These are phyloP conservation scores for Lerema accius DNA, from an alignment of 1,140 invertebrate species.

Conservation along the genomic window DNA sequence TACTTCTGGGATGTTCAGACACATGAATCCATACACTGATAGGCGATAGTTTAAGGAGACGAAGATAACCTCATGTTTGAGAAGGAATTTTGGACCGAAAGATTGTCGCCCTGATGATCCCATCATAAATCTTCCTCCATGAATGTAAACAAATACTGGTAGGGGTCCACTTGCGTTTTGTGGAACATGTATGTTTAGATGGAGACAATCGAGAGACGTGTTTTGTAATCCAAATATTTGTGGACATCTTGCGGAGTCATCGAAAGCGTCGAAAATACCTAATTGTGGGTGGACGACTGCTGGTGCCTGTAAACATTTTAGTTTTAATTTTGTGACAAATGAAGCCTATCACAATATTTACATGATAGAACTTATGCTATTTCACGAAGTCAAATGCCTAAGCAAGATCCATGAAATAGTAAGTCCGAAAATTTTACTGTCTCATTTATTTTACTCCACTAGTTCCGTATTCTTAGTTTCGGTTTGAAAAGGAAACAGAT, in stretches of 20 bases:
- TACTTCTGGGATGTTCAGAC: slow-evolving; percentile 78
- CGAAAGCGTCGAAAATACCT: slow-evolving; percentile 23
- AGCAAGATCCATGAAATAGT: too few relatives aligned
- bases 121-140: slow-evolving; percentile 85
- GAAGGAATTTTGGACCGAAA: slow-evolving; percentile 81
- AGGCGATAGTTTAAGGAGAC: slow-evolving; percentile 87
- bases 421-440: too few relatives aligned
- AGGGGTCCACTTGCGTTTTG: too few relatives aligned
- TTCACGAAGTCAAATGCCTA: too few relatives aligned
- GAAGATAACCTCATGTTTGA: slow-evolving; percentile 85
- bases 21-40: slow-evolving; percentile 80
- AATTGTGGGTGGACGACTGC: slow-evolving; percentile 23
- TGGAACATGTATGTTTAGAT: slow-evolving; percentile 56
- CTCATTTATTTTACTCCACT: too few relatives aligned
- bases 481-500: too few relatives aligned
- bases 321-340: too few relatives aligned
- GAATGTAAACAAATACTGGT: slow-evolving; percentile 88
- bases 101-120: too few relatives aligned
- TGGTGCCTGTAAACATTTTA: slow-evolving; percentile 14
- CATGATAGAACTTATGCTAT: too few relatives aligned
- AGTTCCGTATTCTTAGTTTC: too few relatives aligned
- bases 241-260: slow-evolving; percentile 8
- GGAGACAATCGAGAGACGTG: slow-evolving; percentile 42
- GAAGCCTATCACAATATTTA: too few relatives aligned
- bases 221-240: slow-evolving; percentile 28